Base-by-base conservation (phyloP, 2,113 vertebrate genomes). In the Rhinogobius similis region DNA sequence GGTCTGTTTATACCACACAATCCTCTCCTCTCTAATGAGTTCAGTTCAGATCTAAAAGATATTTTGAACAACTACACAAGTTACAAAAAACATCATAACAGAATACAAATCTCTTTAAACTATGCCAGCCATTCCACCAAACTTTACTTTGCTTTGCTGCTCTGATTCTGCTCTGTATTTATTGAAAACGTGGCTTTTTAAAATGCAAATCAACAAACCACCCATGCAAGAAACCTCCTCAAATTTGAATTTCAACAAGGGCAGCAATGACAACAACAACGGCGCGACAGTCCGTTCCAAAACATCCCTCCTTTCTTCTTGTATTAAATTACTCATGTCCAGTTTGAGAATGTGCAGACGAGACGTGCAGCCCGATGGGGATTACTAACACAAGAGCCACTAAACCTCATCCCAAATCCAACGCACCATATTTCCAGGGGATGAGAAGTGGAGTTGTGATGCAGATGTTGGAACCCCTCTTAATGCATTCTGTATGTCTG, bases 401-500 rank as follows among this genome's bases (percentile, higher is more conserved):
- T 65, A 74, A 76, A 79, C 61, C 79, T 79, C 72, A 77, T 27
- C 66, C 78, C 68, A 70, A 71, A 85, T 74, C 48, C 81, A 76
- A 23, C 65, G 58, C 62, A 23, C 7, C 9, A 39, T 11, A 58
- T 50, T 67, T 63, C 53, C 23, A 38, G 16, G 36, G 79, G 67
- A 5, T 59, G 11, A 82, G 53, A 73, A 14, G 55, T 62, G 70
- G 70, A 16, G 38, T 66, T 65, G 56, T 2, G 9, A 63, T 10
- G n/a, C 72, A 82, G 65, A 83, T 71, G 75, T 56, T 70, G 62
- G 62, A 58, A 68, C 39, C 70, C n/a, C 53, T 36, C 29, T 24
- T 62, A 79, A 77, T 48, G 58, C 26, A 77, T 53, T 63, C 61
- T 62, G 62, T 41, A 38, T 61, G 36, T 67, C 53, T 50, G 27